Evolutionary conservation across 2,113 vertebrate genomes (phyloP).

Genomic region (Dasyornis broadbenti): DNA sequence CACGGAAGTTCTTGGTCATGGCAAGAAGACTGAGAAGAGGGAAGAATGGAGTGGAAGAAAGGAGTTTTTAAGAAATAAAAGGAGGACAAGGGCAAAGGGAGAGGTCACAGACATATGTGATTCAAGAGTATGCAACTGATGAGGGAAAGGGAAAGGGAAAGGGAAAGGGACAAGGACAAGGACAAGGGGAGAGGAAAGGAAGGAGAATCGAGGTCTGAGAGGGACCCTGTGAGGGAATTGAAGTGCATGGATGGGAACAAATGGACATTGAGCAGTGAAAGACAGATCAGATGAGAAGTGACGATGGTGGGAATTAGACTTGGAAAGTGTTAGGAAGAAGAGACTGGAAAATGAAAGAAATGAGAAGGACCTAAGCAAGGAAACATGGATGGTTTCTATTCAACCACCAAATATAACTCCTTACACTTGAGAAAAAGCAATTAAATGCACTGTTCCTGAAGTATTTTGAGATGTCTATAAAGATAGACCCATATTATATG

Average conservation of each 20-base stretch:
- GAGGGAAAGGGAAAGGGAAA: not conserved
- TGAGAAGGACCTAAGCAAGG: not conserved
- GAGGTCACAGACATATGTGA: not conserved
- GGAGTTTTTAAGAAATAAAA: not conserved
- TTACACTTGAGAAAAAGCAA: not conserved
- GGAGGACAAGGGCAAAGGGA: not conserved
- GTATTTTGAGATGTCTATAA: not conserved
- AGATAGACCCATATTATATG: fast-evolving
- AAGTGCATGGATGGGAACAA: not conserved
- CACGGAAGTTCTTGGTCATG: not conserved
- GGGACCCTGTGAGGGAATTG: not conserved
- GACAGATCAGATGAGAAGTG: not conserved
- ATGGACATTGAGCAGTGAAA: not conserved
- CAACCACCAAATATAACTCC: not conserved
- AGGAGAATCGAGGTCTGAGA: not conserved
- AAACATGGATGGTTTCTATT: not conserved
- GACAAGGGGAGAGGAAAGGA: not conserved
- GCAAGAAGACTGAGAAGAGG: not conserved
- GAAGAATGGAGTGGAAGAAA: not conserved
- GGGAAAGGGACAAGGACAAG: not conserved
- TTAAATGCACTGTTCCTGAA: not conserved
- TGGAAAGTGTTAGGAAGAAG: not conserved
- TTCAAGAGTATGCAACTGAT: not conserved
- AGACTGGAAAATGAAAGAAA: not conserved
- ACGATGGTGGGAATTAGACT: not conserved